These are phyloP conservation scores for Cephus sareptanus DNA, from an alignment of 2,888 invertebrate genomes.

Conservation along the genomic window DNA sequence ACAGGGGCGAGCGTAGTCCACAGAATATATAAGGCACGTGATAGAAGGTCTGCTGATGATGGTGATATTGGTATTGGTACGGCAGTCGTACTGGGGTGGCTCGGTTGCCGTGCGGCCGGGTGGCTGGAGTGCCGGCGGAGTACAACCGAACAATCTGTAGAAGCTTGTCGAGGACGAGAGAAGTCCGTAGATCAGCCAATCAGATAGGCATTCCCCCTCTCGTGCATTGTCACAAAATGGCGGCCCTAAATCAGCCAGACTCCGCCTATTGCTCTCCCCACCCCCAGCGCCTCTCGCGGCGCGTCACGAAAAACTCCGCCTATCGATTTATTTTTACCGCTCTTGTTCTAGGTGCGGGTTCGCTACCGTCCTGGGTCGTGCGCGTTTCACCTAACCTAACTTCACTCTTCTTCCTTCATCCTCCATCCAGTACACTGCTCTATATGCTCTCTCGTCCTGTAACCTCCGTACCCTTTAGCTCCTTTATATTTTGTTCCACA, in stretches of 20 bases:
- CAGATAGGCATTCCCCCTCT: slow-evolving; percentile 64
- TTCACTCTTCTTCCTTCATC: slow-evolving; percentile 8
- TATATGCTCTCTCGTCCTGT: background rate
- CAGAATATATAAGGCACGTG: background rate
- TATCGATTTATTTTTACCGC: slow-evolving; percentile 66
- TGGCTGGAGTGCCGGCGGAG: slow-evolving; percentile 53
- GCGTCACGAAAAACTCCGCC: slow-evolving; percentile 65
- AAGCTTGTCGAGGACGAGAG: slow-evolving; percentile 64
- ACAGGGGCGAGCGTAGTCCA: background rate
- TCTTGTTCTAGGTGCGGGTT: slow-evolving; percentile 38
- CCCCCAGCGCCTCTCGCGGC: slow-evolving; percentile 50
- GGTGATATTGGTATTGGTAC: slow-evolving; percentile 20
- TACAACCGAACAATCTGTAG: slow-evolving; percentile 66
- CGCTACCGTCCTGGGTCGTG: slow-evolving; percentile 2
- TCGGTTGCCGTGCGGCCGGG: slow-evolving; percentile 55
- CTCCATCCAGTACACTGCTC: background rate
- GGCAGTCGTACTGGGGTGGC: slow-evolving; percentile 31
- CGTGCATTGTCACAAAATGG: slow-evolving; percentile 66
- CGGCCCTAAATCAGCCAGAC: slow-evolving; percentile 65
- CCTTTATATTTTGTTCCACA: background rate
- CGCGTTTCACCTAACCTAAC: slow-evolving; percentile 4
- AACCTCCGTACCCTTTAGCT: background rate
- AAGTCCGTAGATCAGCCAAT: slow-evolving; percentile 66
- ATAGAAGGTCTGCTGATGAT: background rate
- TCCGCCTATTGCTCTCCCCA: slow-evolving; percentile 60